Evolutionary conservation across 2,113 vertebrate genomes (phyloP).

Genomic region (Progne subis): DNA sequence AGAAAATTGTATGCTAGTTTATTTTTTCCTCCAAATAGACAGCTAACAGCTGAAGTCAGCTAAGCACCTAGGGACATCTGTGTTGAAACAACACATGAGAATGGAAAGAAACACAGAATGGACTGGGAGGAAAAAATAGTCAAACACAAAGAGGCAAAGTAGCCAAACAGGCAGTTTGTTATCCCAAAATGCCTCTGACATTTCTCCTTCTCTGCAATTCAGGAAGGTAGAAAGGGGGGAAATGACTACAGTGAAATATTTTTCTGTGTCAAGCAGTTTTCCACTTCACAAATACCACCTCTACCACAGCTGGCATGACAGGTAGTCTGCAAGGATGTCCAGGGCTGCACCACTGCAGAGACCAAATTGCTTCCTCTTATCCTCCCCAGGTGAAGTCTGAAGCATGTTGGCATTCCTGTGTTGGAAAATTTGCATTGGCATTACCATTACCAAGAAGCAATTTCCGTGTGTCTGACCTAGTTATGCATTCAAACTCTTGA

Average conservation of each 20-base stretch:
- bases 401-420: neutral
- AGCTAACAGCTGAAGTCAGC: neutral
- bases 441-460: neutral
- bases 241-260: neutral
- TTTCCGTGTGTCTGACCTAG: neutral
- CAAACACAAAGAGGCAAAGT: neutral
- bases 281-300: neutral
- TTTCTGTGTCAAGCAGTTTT: conserved; percentile 8
- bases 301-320: neutral
- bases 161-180: neutral
- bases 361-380: neutral
- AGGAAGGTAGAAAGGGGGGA: neutral
- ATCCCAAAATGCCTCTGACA: neutral
- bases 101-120: neutral
- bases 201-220: neutral
- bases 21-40: conserved; percentile 4
- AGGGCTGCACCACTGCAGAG: neutral
- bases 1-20: neutral
- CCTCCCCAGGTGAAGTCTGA: neutral
- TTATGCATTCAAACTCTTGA: neutral
- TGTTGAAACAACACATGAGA: neutral
- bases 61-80: neutral
- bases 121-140: neutral
- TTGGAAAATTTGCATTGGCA: conserved; percentile 35
- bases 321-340: neutral